Evolutionary conservation across 2,797 vertebrate genomes (phyloP).

Genomic region (Pantherophis vulpinus): DNA sequence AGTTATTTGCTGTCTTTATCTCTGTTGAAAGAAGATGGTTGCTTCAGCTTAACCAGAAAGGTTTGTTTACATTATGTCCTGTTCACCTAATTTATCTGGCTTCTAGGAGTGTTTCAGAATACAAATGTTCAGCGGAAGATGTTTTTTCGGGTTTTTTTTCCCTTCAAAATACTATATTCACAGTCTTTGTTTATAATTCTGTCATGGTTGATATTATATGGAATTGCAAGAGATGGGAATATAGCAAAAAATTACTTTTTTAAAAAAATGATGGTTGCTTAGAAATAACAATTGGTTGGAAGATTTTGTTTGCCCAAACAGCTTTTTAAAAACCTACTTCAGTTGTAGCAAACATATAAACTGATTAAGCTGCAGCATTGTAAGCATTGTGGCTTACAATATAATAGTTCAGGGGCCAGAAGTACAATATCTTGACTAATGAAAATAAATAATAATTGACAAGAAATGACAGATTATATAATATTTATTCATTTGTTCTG

Average conservation of each 20-base stretch:
- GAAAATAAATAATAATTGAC: constrained; percentile 20
- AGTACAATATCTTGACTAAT: constrained; percentile 15
- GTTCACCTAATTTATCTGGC: constrained; percentile 47
- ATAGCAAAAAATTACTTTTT: neutral
- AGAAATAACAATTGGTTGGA: constrained; percentile 26
- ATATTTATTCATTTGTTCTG: constrained; percentile 29
- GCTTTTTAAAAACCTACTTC: constrained; percentile 46
- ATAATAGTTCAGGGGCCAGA: constrained; percentile 40
- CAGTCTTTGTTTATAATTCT: constrained; percentile 12
- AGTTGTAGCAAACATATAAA: constrained; percentile 53
- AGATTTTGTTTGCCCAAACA: constrained; percentile 48
- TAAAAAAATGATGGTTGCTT: constrained; percentile 19
- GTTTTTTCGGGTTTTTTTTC: neutral
- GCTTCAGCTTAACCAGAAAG: constrained; percentile 57
- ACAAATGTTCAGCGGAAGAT: constrained; percentile 26
- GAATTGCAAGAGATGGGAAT: constrained; percentile 25
- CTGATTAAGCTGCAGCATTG: constrained; percentile 42
- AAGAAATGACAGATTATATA: constrained; percentile 39
- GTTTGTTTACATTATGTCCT: constrained; percentile 48
- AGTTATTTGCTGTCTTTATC: constrained; percentile 44
- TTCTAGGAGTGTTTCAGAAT: constrained; percentile 50
- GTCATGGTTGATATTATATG: neutral
- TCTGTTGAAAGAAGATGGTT: constrained; percentile 45
- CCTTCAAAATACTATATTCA: constrained; percentile 5
- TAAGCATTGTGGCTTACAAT: constrained; percentile 40